Base-by-base conservation (phyloP, 1,140 invertebrate genomes). In the Drosophila sulfurigaster region DNA sequence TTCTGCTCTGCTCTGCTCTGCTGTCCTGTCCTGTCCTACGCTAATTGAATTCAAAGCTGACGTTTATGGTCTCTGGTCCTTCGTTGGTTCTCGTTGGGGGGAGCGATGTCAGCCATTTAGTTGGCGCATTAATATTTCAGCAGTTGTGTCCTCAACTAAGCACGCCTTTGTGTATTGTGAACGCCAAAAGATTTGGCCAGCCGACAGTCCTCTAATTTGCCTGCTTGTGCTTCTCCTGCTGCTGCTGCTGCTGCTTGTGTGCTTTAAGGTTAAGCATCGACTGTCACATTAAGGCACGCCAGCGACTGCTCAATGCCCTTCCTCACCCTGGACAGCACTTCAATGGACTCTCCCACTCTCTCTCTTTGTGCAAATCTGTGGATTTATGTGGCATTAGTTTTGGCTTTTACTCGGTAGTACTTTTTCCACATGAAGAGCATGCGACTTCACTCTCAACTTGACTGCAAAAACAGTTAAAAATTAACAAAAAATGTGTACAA, bases 351-450 rank as follows among this genome's bases (percentile, higher is more conserved):
- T 25, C 20, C 4, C 20, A 0, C 20, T 20, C 20, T 3, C 2
- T 20, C 20, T 25, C 20, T 25, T 25, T 83, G 75, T 48, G 59
- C 49, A 88, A 87, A 83, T 87, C 83, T 80, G 6, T 64, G 83
- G 76, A 82, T 88, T 87, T 86, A 87, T 79, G 43, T 75, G 69
- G 83, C 76, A 79, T 82, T 87, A 82, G 64, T 76, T 76, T 75
- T 49, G 52, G 77, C 63, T 62, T 64, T 79, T 41, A 38, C 35
- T 10, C 10, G 35, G 35, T 10, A 43, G 25, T 59, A 11, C 2
- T 57, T 66, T 10, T 11, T 20, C 8, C 13, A 10, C 48, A 58
- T 11, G 5, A 60, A 25, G 1, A 60, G 25, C 48, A n/a, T 52
- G 25, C 49, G 20, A 52, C 49, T 52, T 5, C 5, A 7, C 11